Conservation (phyloP, 2,888 invertebrate genomes). For the Chymomyza fuscimana region DNA sequence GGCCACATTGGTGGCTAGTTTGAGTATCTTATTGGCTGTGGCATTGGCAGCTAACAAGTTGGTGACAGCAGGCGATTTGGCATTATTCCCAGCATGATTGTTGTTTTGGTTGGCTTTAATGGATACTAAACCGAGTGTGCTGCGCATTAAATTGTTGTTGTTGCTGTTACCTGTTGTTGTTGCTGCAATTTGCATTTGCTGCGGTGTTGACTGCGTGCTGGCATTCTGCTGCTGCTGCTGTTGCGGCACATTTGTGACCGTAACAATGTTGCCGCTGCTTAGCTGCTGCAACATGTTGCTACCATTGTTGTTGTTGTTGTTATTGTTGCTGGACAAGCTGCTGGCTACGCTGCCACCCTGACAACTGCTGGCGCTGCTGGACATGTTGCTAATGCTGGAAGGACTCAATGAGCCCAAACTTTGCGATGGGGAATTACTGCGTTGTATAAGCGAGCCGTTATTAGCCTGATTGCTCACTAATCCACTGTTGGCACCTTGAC, state of each 20-base stretch:
- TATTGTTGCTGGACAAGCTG: slow-evolving; percentile 57
- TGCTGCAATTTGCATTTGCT: slow-evolving; percentile 50
- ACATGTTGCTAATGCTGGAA: slow-evolving; percentile 80
- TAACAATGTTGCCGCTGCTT: slow-evolving; percentile 62
- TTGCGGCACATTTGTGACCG: slow-evolving; percentile 60
- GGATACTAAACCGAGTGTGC: slow-evolving; percentile 79
- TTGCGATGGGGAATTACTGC: slow-evolving; percentile 79
- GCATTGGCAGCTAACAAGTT: slow-evolving; percentile 78
- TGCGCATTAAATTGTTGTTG: slow-evolving; percentile 78
- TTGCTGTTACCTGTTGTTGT: slow-evolving; percentile 77
- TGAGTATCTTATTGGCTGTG: slow-evolving; percentile 79
- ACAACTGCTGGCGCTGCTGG: slow-evolving; percentile 78
- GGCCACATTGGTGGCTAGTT: slow-evolving; percentile 77
- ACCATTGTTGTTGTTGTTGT: slow-evolving; percentile 36
- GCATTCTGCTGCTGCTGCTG: slow-evolving; percentile 48
- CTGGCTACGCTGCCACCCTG: slow-evolving; percentile 66
- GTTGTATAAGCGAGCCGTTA: slow-evolving; percentile 56
- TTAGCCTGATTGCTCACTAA: slow-evolving; percentile 23
- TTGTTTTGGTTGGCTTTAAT: slow-evolving; percentile 72
- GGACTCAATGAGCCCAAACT: slow-evolving; percentile 79
- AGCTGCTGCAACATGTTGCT: slow-evolving; percentile 58
- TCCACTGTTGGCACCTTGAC: slow-evolving; percentile 31
- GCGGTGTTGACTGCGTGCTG: slow-evolving; percentile 43
- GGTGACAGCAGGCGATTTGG: slow-evolving; percentile 65
- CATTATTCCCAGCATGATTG: slow-evolving; percentile 39